Evolutionary conservation across 2,113 vertebrate genomes (phyloP), one percentile per base, ranked within the genome.

Genomic region (Ovis aries): DNA sequence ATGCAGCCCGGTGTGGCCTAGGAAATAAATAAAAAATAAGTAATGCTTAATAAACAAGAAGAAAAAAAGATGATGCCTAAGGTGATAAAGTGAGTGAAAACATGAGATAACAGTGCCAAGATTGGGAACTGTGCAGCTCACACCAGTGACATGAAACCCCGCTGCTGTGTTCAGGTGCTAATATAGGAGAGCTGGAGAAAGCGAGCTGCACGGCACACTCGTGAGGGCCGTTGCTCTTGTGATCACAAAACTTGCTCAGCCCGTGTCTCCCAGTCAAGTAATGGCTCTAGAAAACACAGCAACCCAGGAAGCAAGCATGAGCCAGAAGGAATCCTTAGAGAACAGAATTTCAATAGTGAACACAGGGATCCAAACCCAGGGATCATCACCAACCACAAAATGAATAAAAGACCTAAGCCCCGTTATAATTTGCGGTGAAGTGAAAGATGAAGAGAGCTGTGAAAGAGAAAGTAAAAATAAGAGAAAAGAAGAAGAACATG

Each of bases 131-230:
- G 27, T 43, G 45, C n/a, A 21, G 14, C 45, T n/a, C 14, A 57
- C 6, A 3, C 15, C 62, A 15, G 57, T 59, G 10, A 59, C n/a
- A 21, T 4, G 55, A 92, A 74, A 82, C 1, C 23, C 57, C 19
- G 3, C 15, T 31, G 33, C 55, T 80, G 33, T 29, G 27, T 36
- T 48, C 27, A 48, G 16, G 33, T 21, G 33, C 74, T 9, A 50
- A 81, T 50, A n/a, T 25, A 60, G 55, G 89, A 62, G 6, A 81
- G 40, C 43, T 1, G 0, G 43, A 50, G 55, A 43, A 62, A 29
- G 55, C 6, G 1, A 86, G 2, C 89, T 81, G 29, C 78, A 29
- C 0, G 0, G 48, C 33, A 50, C 16, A 62, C 7, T 11, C 9
- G 10, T 62, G 60, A 31, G 48, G 13, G 23, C 13, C 8, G 0